Percentiles rank a stretch among this genome's conserved stretches.
phyloP scores from a whole-genome alignment of 2,797 vertebrate genomes.

The Gobio occitaniae region DNA sequence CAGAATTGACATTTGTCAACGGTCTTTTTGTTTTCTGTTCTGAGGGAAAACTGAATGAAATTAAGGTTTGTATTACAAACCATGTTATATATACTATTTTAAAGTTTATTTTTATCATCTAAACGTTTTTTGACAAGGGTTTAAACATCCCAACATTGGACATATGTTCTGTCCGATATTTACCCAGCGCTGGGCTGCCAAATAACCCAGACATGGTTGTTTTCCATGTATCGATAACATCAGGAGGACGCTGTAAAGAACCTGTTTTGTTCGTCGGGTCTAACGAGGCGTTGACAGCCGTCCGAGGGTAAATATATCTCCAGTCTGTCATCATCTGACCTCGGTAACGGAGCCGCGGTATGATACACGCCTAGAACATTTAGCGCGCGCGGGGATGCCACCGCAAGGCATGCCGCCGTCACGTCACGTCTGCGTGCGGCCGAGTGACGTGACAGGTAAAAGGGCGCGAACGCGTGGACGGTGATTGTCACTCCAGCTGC shows the following conservation, averaged over 20 bases:
- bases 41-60: too few species aligned
- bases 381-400: slow-evolving; percentile 32
- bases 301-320: slow-evolving; percentile 58
- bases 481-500: neutral
- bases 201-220: too few species aligned
- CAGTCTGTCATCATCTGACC: slow-evolving; percentile 60
- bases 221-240: slow-evolving; percentile 42
- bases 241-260: slow-evolving; percentile 19
- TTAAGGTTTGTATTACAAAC: too few species aligned
- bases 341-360: slow-evolving; percentile 32
- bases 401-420: slow-evolving; percentile 52
- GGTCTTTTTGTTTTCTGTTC: too few species aligned
- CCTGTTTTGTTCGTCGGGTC: slow-evolving; percentile 45
- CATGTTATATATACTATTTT: too few species aligned
- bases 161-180: too few species aligned
- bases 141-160: too few species aligned
- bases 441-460: slow-evolving; percentile 61
- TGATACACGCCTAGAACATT: slow-evolving; percentile 31
- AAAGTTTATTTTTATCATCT: too few species aligned
- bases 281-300: slow-evolving; percentile 69
- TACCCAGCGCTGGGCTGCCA: too few species aligned
- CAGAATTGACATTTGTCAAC: too few species aligned
- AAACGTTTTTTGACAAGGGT: too few species aligned
- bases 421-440: slow-evolving; percentile 51
- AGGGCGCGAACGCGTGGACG: slow-evolving; percentile 15